phyloP scores from a whole-genome alignment of 1,140 invertebrate genomes.

The Drosophila chauvacae region DNA sequence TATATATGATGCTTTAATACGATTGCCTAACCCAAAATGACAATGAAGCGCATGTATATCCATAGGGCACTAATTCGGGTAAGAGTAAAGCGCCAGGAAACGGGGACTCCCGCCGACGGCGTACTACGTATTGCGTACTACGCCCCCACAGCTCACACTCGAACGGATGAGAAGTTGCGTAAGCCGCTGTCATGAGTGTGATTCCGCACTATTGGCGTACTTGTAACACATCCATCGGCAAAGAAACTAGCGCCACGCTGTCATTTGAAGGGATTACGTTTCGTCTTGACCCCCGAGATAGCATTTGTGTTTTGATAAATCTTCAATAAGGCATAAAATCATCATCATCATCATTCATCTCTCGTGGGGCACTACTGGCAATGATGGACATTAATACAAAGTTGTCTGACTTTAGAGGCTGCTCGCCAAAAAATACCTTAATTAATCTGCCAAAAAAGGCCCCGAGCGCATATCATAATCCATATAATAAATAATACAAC shows the following conservation, averaged over 20 bases:
- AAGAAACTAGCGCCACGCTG: conserved; percentile 49
- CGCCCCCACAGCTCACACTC: conserved; percentile 13
- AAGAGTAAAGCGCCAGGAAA: conserved; percentile 20
- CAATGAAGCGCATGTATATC: conserved; percentile 11
- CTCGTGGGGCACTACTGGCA: conserved; percentile 12
- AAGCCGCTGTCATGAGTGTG: conserved; percentile 29
- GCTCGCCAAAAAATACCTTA: conserved; percentile 51
- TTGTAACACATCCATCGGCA: conserved; percentile 7
- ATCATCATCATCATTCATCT: conserved; percentile 74
- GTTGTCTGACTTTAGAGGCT: conserved; percentile 21
- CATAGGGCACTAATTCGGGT: conserved; percentile 27
- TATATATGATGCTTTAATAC: conserved; percentile 23
- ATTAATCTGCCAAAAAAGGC: conserved; percentile 39
- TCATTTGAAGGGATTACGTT: conserved; percentile 49
- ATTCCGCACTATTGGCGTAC: conserved; percentile 29
- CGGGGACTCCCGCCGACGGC: conserved; percentile 2
- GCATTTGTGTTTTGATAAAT: conserved; percentile 67
- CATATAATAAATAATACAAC: conserved; percentile 29
- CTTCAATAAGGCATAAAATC: conserved; percentile 65
- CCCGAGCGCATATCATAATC: conserved; percentile 29
- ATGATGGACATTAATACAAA: conserved; percentile 63
- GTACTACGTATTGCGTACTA: conserved; percentile 9
- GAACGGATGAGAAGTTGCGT: conserved; percentile 21
- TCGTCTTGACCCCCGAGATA: conserved; percentile 23
- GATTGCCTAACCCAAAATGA: conserved; percentile 47